Evolutionary conservation across 2,888 invertebrate genomes (phyloP), one percentile per base, ranked within the genome.

Genomic region (Ochropleura leucogaster): DNA sequence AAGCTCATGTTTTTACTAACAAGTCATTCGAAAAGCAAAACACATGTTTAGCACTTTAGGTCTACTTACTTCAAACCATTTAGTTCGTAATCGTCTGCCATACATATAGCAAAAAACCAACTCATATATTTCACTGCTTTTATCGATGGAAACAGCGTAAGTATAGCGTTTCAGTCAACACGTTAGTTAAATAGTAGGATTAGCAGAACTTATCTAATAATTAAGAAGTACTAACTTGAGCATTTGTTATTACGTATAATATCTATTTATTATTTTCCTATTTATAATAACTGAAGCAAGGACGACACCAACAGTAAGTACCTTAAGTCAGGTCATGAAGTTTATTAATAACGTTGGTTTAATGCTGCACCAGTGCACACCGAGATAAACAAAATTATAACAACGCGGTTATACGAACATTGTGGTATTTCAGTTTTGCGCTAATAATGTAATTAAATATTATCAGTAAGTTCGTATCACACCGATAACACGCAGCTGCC

Each of bases 381-480:
- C 9, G 47, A 67, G 47, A 70, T 70, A 82, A 77, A 77, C 40
- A 44, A 0, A 63, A 59, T 57, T 55, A 65, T 49, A 71, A 68
- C 55, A 63, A 63, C 10, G 12, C n/a, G 30, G 30, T 55, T 59
- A 68, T 60, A 30, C 14, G 44, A 59, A 67, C 1, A 79, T 81
- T 75, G 75, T 49, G 75, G 47, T 78, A 74, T 68, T 67, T 74
- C 44, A 20, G 18, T 74, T 81, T 81, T 59, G 76, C 30, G 16
- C 59, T 49, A 81, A 81, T 75, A 64, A 46, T 59, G 47, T 53
- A 68, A 80, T 78, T 74, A 80, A 68, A 75, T 67, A 47, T 47
- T 64, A 75, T 80, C 63, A 66, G 62, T 62, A 62, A 10, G 62
- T 30, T 18, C 53, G 47, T 59, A 74, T 74, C 51, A 59, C 53